A percentile compares a stretch with the other conserved stretches of the same genome.
phyloP scores from a whole-genome alignment of 2,888 invertebrate species.

The Ptilodon capucinus region DNA sequence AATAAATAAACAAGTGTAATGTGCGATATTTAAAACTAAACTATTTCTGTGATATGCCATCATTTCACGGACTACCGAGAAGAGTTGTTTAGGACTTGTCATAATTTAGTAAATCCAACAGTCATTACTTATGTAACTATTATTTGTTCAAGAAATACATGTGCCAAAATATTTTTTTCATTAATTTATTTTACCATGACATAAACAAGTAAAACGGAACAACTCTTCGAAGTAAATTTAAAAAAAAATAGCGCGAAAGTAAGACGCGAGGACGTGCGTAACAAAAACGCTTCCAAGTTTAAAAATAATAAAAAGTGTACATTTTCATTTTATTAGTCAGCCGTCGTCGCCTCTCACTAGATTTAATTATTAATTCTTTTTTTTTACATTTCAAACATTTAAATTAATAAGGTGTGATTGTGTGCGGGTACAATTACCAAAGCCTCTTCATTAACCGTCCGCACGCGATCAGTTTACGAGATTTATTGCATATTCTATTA shows the following conservation, averaged over 20 bases:
- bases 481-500: constrained; percentile 74
- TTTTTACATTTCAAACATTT: constrained; percentile 62
- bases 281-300: constrained; percentile 4
- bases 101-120: constrained; percentile 1
- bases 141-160: constrained; percentile 29
- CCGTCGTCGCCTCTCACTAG: constrained; percentile 61
- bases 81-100: constrained; percentile 34
- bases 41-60: constrained; percentile 61
- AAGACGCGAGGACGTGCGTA: constrained; percentile 32
- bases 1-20: neutral
- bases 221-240: constrained; percentile 29
- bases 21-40: constrained; percentile 12
- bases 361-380: constrained; percentile 45
- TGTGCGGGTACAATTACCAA: constrained; percentile 40
- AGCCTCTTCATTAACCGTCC: constrained; percentile 34
- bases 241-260: constrained; percentile 26
- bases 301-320: constrained; percentile 56
- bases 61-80: constrained; percentile 40
- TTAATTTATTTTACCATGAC: neutral
- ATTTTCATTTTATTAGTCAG: neutral
- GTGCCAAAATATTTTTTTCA: constrained; percentile 1
- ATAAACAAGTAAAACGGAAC: constrained; percentile 1
- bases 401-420: constrained; percentile 36
- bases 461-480: constrained; percentile 53
- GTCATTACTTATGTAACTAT: constrained; percentile 2